phyloP scores from a whole-genome alignment of 2,797 vertebrate species.

The Sebastes cheni region DNA sequence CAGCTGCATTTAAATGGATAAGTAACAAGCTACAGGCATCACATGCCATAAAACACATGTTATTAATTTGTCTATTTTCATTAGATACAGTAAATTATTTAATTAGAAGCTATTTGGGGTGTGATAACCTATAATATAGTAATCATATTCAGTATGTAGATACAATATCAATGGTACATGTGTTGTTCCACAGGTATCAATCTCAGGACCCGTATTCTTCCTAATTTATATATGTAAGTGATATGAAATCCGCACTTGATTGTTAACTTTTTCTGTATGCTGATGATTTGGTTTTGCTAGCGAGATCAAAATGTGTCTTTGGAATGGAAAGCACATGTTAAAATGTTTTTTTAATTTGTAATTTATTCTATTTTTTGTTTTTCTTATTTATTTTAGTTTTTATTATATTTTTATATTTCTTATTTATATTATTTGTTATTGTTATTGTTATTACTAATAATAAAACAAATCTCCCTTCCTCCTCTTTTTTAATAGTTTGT shows the following conservation, averaged over 20 bases:
- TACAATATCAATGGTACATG: neutral
- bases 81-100: neutral
- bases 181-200: neutral
- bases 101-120: too few species aligned
- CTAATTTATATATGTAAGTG: neutral
- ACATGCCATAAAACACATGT: neutral
- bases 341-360: neutral
- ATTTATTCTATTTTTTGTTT: too few species aligned
- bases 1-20: neutral
- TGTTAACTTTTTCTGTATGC: neutral
- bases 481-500: too few species aligned
- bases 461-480: too few species aligned
- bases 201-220: neutral
- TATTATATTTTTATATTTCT: too few species aligned
- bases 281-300: too few species aligned
- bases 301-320: neutral
- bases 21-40: neutral
- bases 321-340: neutral
- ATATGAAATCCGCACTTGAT: neutral
- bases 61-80: neutral
- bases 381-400: too few species aligned
- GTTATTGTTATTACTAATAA: too few species aligned
- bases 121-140: neutral
- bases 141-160: neutral
- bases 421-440: too few species aligned